These are phyloP conservation scores for Colostygia pectinataria DNA, from an alignment of 2,888 invertebrate species.

Conservation along the genomic window DNA sequence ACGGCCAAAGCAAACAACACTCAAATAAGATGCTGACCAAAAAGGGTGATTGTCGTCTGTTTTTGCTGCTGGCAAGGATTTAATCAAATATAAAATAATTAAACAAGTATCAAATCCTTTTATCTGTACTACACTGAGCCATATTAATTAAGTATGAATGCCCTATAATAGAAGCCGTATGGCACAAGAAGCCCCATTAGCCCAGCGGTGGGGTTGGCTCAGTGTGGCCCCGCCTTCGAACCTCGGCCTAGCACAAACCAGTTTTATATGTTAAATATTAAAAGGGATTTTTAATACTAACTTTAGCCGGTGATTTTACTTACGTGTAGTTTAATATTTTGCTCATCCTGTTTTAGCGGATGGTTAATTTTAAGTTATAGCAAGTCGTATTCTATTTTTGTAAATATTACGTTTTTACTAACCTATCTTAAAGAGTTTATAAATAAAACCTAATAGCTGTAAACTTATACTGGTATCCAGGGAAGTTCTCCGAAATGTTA, in stretches of 20 bases:
- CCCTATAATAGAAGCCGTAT: constrained; percentile 76
- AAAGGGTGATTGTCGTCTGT: too few species aligned
- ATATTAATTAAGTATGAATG: constrained; percentile 81
- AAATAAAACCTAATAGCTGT: too few species aligned
- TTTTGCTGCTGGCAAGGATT: background rate
- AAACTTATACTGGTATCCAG: too few species aligned
- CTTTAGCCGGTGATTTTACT: constrained; percentile 36
- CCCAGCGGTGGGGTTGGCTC: constrained; percentile 50
- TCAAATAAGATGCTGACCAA: too few species aligned
- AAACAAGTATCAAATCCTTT: constrained; percentile 55
- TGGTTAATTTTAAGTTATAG: too few species aligned
- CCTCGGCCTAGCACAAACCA: constrained; percentile 56
- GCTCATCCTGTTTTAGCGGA: too few species aligned
- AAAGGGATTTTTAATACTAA: constrained; percentile 63
- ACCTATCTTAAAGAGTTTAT: too few species aligned
- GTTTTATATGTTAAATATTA: constrained; percentile 66
- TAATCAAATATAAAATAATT: background rate
- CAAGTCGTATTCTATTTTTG: too few species aligned
- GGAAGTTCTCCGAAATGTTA: too few species aligned
- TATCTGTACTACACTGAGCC: constrained; percentile 42
- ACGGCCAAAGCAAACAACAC: too few species aligned
- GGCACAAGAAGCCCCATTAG: constrained; percentile 54
- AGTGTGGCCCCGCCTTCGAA: constrained; percentile 58
- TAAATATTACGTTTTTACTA: too few species aligned
- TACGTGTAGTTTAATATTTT: background rate